phyloP scores from a whole-genome alignment of 2,888 invertebrate species.

The Tipula confusa region DNA sequence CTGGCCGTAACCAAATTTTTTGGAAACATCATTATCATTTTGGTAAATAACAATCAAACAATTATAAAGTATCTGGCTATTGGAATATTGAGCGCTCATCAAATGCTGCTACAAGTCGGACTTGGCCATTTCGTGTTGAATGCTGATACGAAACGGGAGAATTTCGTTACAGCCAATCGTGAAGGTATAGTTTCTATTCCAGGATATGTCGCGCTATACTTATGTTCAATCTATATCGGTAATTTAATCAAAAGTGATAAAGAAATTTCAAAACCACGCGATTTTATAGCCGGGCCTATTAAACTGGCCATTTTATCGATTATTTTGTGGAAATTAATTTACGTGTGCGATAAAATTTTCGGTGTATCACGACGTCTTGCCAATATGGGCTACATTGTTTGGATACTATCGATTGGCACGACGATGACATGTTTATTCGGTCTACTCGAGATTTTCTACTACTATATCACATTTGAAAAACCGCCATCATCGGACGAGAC shows the following conservation, averaged over 20 bases:
- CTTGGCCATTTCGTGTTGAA: slow-evolving; percentile 69
- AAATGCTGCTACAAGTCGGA: slow-evolving; percentile 58
- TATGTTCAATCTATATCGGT: slow-evolving; percentile 66
- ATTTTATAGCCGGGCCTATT: slow-evolving; percentile 41
- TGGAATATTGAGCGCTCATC: slow-evolving; percentile 59
- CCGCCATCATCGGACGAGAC: slow-evolving; percentile 37
- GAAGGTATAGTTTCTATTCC: slow-evolving; percentile 84
- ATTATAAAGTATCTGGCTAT: slow-evolving; percentile 56
- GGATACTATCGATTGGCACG: slow-evolving; percentile 64
- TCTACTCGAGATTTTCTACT: slow-evolving; percentile 52
- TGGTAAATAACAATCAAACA: slow-evolving; percentile 44
- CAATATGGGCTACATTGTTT: slow-evolving; percentile 76
- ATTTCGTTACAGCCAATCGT: slow-evolving; percentile 75
- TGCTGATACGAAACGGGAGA: slow-evolving; percentile 53
- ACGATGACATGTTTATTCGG: slow-evolving; percentile 55
- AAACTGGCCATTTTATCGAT: slow-evolving; percentile 40
- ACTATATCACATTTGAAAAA: slow-evolving; percentile 40
- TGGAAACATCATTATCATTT: slow-evolving; percentile 52
- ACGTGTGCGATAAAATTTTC: slow-evolving; percentile 52
- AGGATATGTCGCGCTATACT: slow-evolving; percentile 81
- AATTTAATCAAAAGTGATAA: slow-evolving; percentile 49
- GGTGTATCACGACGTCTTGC: slow-evolving; percentile 75
- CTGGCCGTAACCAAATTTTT: slow-evolving; percentile 76
- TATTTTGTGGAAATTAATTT: slow-evolving; percentile 51
- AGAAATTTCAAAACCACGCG: slow-evolving; percentile 40